Base-by-base conservation (phyloP, 2,888 invertebrate genomes). In the Clunio marinus region DNA sequence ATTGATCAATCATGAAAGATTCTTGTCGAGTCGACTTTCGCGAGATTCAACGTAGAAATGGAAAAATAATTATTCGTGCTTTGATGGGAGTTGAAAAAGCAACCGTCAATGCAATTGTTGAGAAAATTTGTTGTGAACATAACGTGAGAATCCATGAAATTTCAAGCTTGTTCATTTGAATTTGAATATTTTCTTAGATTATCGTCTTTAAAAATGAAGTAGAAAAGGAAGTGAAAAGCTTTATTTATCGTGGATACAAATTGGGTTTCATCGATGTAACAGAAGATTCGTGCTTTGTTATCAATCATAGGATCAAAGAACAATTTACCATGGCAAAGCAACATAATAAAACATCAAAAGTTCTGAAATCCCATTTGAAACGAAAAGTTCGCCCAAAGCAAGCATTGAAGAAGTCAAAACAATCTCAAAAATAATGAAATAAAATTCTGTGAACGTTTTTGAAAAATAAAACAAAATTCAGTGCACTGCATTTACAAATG, bases 31-130 rank as follows among this genome's bases (percentile, higher is more conserved):
- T 13, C 22, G 17, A 51, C 51, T 20, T 51, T 27, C 57, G 27
- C 10, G 57, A n/a, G 2, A 25, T 41, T 41, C 63, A 45, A 27
- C 45, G 45, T 7, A n/a, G 17, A 22, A 60, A 60, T 25, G 46
- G 46, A 2, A 51, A 65, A 65, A 55, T 66, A n/a, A 55, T 55
- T 10, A 66, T 66, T 37, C 32, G 28, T 17, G 32, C 35, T 5
- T 22, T 46, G 17, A 10, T 28, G 51, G 35, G 55, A 45, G 13
- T 55, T 13, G 66, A 51, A 22, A 27, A 13, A 1, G 35, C 28
- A 20, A 55, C 55, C 13, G 10, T 46, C 45, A 35, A 66, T 15
- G 10, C 51, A 17, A 66, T 66, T 66, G 55, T 55, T 51, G 46
- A 66, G 13, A 24, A 66, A 51, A 37, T 66, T 46, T 66, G 35